Evolutionary conservation across 2,797 vertebrate species (phyloP), one percentile per base, ranked within the genome.

Genomic region (Siniperca obscura): DNA sequence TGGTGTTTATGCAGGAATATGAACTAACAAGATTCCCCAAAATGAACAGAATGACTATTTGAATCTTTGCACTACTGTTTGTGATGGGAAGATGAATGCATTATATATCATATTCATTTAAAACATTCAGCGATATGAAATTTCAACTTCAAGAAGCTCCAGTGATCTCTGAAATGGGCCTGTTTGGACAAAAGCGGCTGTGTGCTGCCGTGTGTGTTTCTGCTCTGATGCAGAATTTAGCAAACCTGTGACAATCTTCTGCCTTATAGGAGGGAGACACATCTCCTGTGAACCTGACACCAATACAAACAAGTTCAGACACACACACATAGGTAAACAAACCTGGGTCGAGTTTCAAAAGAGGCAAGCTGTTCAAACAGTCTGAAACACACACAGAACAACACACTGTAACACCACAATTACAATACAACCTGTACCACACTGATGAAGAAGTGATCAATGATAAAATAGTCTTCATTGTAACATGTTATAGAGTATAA

Each of bases 311-410:
- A 46, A 57, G 44, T 46, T 44, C 38, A 55, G 9, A 59, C 12
- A 19, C 22, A 69, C 61, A 48, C 40, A 53, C 25, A 5, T 42
- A 89, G 44, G 56, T 16, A 81, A 89, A 85, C 73, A 82, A 78
- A 75, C 7, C 11, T 2, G 56, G 50, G 59, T 87, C 13, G 12
- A 75, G 59, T 82, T 86, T 76, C 57, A 74, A 21, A 59, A 42
- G 30, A 27, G 9, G 73, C 55, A 82, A 83, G 76, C 69, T 82
- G 87, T 84, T 87, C 44, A 90, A 87, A 86, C 75, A 90, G 30
- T 21, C 44, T 52, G 61, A 85, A 74, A 55, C 11, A 68, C 57
- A 50, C 61, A 34, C 21, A 21, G 8, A 71, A 38, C 6, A 16
- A 42, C 55, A 6, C 27, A 44, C 64, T 13, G n/a, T 1, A 16